Percentiles rank a stretch among this genome's conserved stretches.
phyloP scores from a whole-genome alignment of 2,797 vertebrate genomes.

The Cynopterus sphinx region DNA sequence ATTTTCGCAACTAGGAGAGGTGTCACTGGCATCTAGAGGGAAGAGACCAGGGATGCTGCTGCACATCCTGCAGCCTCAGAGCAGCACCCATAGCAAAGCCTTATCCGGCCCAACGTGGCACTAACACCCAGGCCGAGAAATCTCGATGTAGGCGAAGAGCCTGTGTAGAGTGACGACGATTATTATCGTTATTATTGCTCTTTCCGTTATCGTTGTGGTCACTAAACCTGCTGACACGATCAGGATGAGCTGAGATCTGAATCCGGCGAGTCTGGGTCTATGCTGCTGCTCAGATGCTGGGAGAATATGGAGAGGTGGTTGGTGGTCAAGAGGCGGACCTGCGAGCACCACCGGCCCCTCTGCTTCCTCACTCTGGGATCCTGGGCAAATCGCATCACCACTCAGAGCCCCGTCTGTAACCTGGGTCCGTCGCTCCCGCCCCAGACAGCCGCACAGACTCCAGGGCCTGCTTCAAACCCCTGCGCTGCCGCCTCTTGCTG shows the following conservation, averaged over 20 bases:
- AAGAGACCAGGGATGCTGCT: background rate
- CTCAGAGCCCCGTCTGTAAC: background rate
- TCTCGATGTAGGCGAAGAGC: accelerated
- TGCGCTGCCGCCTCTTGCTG: background rate
- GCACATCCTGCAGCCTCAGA: background rate
- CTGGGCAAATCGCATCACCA: background rate
- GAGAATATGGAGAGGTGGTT: background rate
- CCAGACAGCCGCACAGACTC: background rate
- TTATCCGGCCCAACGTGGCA: background rate
- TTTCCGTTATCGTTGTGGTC: background rate
- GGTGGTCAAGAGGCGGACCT: background rate
- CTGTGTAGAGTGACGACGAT: accelerated
- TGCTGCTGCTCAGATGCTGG: background rate
- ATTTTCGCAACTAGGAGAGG: background rate
- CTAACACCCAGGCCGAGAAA: accelerated
- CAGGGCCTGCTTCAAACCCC: background rate
- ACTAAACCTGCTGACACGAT: background rate
- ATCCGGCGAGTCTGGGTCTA: background rate
- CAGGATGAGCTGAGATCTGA: background rate
- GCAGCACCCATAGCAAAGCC: background rate
- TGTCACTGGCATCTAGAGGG: background rate
- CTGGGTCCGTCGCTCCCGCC: background rate
- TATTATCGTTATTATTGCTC: accelerated
- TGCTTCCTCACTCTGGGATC: background rate
- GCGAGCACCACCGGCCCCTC: accelerated